Percentiles rank a stretch among this genome's conserved stretches.
These are phyloP conservation scores for Acropternis orthonyx DNA, from an alignment of 2,797 vertebrate genomes.

Conservation along the genomic window DNA sequence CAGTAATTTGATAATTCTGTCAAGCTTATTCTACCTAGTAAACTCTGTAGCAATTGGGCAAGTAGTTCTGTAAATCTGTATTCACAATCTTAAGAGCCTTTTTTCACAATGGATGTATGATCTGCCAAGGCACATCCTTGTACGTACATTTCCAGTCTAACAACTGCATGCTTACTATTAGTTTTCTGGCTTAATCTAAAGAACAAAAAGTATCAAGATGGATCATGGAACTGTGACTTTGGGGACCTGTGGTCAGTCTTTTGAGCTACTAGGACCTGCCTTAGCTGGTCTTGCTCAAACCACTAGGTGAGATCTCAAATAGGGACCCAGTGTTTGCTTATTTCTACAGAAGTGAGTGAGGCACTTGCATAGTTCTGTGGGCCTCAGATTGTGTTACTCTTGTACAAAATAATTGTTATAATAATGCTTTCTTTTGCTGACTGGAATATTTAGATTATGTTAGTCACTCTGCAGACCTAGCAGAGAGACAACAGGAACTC, in stretches of 20 bases:
- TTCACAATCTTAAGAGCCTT: background rate
- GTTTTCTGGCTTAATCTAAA: background rate
- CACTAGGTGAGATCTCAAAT: background rate
- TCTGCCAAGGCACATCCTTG: background rate
- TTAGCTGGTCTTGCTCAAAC: background rate
- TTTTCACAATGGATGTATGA: background rate
- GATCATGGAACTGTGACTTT: background rate
- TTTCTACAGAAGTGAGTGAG: background rate
- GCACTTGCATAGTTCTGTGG: background rate
- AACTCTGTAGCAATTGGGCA: background rate
- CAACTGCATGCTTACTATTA: background rate
- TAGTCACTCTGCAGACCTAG: background rate
- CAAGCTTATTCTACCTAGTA: background rate
- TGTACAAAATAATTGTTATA: background rate
- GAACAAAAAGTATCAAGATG: background rate
- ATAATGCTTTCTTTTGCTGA: conserved; percentile 24
- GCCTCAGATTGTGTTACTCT: background rate
- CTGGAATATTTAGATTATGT: background rate
- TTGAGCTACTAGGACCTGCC: background rate
- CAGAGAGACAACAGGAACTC: background rate
- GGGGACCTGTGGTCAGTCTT: background rate
- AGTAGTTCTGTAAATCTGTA: background rate
- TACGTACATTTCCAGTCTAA: background rate
- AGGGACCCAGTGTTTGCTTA: background rate
- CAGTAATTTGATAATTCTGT: background rate